A percentile compares a stretch with the other conserved stretches of the same genome.
phyloP scores from a whole-genome alignment of 2,797 vertebrate genomes.

The Esox lucius region DNA sequence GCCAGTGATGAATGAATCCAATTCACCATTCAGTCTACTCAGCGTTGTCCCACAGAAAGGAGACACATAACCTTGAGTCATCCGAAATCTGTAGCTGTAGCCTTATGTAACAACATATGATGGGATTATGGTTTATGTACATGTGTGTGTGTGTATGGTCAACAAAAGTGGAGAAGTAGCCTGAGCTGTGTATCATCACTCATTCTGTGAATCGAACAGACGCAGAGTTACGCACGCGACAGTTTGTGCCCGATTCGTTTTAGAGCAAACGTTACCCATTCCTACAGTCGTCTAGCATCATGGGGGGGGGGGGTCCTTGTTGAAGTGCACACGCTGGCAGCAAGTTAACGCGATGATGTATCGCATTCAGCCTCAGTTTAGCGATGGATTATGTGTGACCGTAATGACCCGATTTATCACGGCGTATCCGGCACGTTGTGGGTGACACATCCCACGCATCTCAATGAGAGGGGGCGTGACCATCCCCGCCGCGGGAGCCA shows the following conservation, averaged over 20 bases:
- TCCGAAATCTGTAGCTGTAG: neutral
- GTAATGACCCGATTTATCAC: neutral
- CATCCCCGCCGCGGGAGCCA: no score
- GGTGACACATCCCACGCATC: no score
- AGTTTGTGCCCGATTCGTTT: neutral
- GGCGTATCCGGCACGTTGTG: neutral
- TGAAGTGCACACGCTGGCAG: neutral
- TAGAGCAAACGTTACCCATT: no score
- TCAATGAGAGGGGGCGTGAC: no score
- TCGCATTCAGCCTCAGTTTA: neutral
- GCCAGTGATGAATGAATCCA: conserved; percentile 1
- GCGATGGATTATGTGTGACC: neutral
- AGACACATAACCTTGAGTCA: neutral
- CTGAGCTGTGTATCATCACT: neutral
- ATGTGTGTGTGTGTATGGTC: neutral
- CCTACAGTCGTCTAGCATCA: no score
- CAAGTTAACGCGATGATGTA: neutral
- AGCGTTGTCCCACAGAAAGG: neutral
- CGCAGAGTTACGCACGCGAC: neutral
- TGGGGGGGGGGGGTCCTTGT: no score
- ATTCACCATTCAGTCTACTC: neutral
- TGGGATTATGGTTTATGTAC: neutral
- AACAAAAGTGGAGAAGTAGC: neutral
- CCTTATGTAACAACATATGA: neutral
- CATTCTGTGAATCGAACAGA: neutral